Percentiles rank a stretch among this genome's conserved stretches.
These are phyloP conservation scores for Danionella dracula DNA, from an alignment of 2,797 vertebrate species.

Conservation along the genomic window DNA sequence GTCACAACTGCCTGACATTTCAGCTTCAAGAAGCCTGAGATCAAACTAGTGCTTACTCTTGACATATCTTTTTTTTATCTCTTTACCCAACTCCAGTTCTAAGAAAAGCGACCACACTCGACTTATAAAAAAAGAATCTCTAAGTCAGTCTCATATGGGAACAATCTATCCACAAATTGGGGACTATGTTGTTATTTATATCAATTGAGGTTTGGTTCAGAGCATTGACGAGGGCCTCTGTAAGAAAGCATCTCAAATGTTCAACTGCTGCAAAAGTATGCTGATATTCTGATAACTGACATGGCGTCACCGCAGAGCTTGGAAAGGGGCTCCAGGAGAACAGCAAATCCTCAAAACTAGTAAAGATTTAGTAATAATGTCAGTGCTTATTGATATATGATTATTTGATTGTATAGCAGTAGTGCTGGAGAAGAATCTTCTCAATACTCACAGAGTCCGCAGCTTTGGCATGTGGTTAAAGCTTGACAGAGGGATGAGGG, in stretches of 20 bases:
- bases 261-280: conserved; percentile 34
- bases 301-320: conserved; percentile 16
- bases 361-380: neutral
- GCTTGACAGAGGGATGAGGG: conserved; percentile 94
- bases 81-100: neutral
- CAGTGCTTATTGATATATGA: conserved; percentile 27
- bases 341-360: conserved; percentile 26
- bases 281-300: conserved; percentile 18
- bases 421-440: neutral
- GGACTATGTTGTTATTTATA: conserved; percentile 30
- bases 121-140: conserved; percentile 22
- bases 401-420: conserved; percentile 10
- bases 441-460: conserved; percentile 90
- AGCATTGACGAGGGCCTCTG: conserved; percentile 37
- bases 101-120: conserved; percentile 23
- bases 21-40: conserved; percentile 4
- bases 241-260: neutral
- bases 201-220: conserved; percentile 45
- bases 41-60: conserved; percentile 10
- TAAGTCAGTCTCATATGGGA: conserved; percentile 29
- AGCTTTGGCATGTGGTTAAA: conserved; percentile 99
- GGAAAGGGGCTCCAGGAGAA: neutral
- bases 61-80: conserved; percentile 37
- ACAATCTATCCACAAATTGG: conserved; percentile 2
- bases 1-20: conserved; percentile 19